Conservation (phyloP, 2,113 vertebrate species). For the Butastur rufipennis region DNA sequence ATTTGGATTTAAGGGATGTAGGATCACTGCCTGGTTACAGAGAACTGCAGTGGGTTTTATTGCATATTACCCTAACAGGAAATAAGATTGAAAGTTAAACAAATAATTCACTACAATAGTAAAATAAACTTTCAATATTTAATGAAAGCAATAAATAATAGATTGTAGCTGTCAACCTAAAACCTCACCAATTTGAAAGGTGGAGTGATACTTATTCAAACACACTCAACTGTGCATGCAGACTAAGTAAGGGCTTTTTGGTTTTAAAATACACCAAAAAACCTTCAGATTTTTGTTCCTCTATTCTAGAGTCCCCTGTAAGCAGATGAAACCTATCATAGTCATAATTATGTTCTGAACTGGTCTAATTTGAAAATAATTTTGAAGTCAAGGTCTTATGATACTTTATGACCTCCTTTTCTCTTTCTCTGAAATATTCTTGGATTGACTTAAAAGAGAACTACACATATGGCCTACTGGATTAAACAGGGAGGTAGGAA, state of each 20-base stretch:
- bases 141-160: constrained; percentile 5
- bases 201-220: neutral
- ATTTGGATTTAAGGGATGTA: neutral
- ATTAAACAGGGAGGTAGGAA: constrained; percentile 53
- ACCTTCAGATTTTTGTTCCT: neutral
- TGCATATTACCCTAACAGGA: neutral
- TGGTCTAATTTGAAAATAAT: constrained; percentile 63
- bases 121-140: constrained; percentile 5
- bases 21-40: neutral
- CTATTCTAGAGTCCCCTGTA: neutral
- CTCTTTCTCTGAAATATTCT: constrained; percentile 64
- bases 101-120: neutral
- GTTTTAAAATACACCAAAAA: neutral
- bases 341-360: constrained; percentile 38
- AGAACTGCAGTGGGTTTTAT: neutral
- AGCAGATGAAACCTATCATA: constrained; percentile 50
- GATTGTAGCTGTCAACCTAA: neutral
- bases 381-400: constrained; percentile 41
- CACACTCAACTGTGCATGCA: neutral
- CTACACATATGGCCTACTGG: constrained; percentile 66
- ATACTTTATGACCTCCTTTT: constrained; percentile 60
- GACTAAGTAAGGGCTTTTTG: neutral
- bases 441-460: constrained; percentile 72
- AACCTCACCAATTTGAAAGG: neutral
- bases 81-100: neutral